Evolutionary conservation across 2,113 vertebrate species (phyloP), one percentile per base, ranked within the genome.

Genomic region (Thunnus thynnus): DNA sequence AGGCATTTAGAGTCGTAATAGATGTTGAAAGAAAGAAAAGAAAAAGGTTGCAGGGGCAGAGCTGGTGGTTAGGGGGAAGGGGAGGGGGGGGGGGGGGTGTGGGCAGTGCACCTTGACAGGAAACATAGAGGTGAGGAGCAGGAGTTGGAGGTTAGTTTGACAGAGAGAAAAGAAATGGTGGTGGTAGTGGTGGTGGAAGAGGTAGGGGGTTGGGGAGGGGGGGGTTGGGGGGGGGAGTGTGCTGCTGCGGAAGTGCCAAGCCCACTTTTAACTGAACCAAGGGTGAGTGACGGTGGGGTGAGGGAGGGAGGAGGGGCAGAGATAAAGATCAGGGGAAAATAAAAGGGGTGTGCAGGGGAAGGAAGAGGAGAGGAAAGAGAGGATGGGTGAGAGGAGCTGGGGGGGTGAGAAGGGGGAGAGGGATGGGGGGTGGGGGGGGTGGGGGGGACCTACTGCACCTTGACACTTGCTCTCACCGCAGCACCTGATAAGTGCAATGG

Each of bases 401-500:
- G 66, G 57, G 27, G 55, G 44, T 51, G n/a, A 50, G 32, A 51
- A 27, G 64, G 52, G 51, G 22, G 56, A 17, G 17, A 2, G 14
- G 27, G 30, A 20, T 72, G 41, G 44, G 72, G 54, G 48, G 62
- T n/a, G 20, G 20, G 13, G 32, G 46, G 52, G 36, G 0, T 56
- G 27, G 5, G 18, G 56, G 30, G 69, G 91, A 93, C 92, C 85
- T 94, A 83, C 92, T 95, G 86, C 93, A 96, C 94, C 94, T 96
- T 95, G 91, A 95, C 92, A 94, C 44, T 82, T 22, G 91, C 85
- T 91, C 92, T 92, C 90, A 93, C 96, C 94, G 88, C 96, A 96
- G 92, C 88, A 96, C 96, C 96, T 95, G 96, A 97, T 97, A 96
- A 96, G 94, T 94, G 91, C 94, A 92, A 93, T 97, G 96, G 96